Conservation (phyloP, 2,888 invertebrate species). For the Pseudolycoriella hygida region DNA sequence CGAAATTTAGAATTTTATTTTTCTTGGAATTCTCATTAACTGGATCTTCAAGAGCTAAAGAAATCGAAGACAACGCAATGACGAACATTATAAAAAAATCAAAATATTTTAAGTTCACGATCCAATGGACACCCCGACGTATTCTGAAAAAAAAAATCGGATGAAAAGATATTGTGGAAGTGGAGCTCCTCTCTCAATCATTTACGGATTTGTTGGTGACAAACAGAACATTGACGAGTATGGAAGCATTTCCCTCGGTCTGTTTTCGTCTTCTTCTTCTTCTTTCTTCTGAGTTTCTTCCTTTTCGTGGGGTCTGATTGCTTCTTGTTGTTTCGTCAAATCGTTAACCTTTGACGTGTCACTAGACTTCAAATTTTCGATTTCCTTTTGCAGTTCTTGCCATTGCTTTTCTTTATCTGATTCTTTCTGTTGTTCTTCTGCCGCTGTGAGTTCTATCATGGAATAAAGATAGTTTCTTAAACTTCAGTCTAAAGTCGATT, state of each 20-base stretch:
- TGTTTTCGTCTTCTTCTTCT: slow-evolving; percentile 64
- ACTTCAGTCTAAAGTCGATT: no score
- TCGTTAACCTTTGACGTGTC: slow-evolving; percentile 38
- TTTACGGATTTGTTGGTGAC: slow-evolving; percentile 97
- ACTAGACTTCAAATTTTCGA: slow-evolving; percentile 72
- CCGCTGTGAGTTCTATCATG: slow-evolving; percentile 77
- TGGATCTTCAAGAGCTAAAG: slow-evolving; percentile 98
- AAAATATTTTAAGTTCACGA: slow-evolving; percentile 98
- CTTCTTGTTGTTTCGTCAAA: slow-evolving; percentile 5
- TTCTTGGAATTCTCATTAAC: slow-evolving; percentile 69
- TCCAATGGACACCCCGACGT: slow-evolving; percentile 95
- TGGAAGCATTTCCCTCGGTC: slow-evolving; percentile 99
- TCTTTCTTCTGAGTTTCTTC: slow-evolving; percentile 35
- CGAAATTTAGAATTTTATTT: slow-evolving; percentile 85
- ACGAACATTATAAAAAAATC: slow-evolving; percentile 99
- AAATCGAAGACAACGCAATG: slow-evolving; percentile 96
- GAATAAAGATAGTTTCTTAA: no score
- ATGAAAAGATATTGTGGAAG: no score
- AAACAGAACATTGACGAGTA: slow-evolving; percentile 99
- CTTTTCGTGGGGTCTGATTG: no score
- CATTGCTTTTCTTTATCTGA: slow-evolving; percentile 86
- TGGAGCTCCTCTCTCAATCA: no score
- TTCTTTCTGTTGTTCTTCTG: slow-evolving; percentile 95
- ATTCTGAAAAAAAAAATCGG: slow-evolving; percentile 46
- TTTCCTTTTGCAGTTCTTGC: slow-evolving; percentile 75